Conservation (phyloP, 2,888 invertebrate genomes). For the Bimastos eiseni region DNA sequence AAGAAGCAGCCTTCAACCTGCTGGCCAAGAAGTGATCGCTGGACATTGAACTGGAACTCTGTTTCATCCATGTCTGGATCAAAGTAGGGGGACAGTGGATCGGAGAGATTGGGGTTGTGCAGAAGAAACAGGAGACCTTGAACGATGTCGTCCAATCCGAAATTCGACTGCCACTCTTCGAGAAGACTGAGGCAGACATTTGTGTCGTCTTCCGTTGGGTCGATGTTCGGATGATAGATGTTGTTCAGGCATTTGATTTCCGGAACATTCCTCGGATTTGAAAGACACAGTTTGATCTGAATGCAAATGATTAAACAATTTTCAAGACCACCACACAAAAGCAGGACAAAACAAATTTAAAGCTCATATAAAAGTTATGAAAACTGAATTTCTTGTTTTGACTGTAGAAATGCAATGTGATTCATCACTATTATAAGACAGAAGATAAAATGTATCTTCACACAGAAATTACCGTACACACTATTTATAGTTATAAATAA, state of each 20-base stretch:
- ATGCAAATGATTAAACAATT: neutral
- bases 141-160: constrained; percentile 49
- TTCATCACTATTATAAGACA: too few species aligned
- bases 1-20: constrained; percentile 44
- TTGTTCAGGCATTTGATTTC: constrained; percentile 93
- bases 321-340: neutral
- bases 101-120: constrained; percentile 51
- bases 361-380: too few species aligned
- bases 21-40: constrained; percentile 47
- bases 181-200: constrained; percentile 54
- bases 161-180: constrained; percentile 48
- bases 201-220: constrained; percentile 32
- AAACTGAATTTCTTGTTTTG: too few species aligned
- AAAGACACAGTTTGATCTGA: constrained; percentile 21
- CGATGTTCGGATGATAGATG: constrained; percentile 93
- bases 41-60: constrained; percentile 47
- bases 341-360: too few species aligned
- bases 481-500: too few species aligned
- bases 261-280: constrained; percentile 90
- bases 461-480: too few species aligned
- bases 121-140: constrained; percentile 54
- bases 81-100: constrained; percentile 49
- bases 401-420: too few species aligned
- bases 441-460: too few species aligned
- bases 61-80: constrained; percentile 33